Conservation (phyloP, 2,113 vertebrate species). For the Trinectes maculatus region DNA sequence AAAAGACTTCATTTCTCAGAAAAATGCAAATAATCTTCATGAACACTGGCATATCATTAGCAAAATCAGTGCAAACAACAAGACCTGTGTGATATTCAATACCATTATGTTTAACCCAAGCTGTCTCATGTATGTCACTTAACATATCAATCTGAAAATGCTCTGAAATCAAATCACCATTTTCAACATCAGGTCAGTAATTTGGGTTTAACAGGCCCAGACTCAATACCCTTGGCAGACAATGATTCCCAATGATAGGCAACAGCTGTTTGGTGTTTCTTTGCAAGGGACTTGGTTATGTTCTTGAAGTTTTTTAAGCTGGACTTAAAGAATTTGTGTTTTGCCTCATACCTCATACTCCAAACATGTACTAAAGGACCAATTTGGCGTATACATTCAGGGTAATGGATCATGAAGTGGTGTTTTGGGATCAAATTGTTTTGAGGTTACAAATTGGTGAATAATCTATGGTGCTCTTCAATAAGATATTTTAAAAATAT, state of each 20-base stretch:
- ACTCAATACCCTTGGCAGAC: neutral
- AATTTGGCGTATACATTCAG: neutral
- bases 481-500: neutral
- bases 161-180: conserved; percentile 11
- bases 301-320: neutral
- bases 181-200: conserved; percentile 1
- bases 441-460: neutral
- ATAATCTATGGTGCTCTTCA: neutral
- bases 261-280: conserved; percentile 3
- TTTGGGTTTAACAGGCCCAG: neutral
- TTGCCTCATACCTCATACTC: conserved; percentile 9
- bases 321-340: conserved; percentile 1
- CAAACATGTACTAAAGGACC: neutral
- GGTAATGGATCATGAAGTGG: neutral
- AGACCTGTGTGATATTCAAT: neutral
- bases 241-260: conserved; percentile 4
- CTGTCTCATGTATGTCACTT: neutral
- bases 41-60: neutral
- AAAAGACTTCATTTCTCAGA: neutral
- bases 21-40: conserved; percentile 9
- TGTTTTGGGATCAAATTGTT: conserved; percentile 1
- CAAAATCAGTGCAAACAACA: conserved; percentile 16
- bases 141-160: conserved; percentile 8
- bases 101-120: conserved; percentile 15
- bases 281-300: neutral